Percentiles rank a stretch among this genome's conserved stretches.
These are phyloP conservation scores for Bellardia bayeri DNA, from an alignment of 2,888 invertebrate species.

Conservation along the genomic window DNA sequence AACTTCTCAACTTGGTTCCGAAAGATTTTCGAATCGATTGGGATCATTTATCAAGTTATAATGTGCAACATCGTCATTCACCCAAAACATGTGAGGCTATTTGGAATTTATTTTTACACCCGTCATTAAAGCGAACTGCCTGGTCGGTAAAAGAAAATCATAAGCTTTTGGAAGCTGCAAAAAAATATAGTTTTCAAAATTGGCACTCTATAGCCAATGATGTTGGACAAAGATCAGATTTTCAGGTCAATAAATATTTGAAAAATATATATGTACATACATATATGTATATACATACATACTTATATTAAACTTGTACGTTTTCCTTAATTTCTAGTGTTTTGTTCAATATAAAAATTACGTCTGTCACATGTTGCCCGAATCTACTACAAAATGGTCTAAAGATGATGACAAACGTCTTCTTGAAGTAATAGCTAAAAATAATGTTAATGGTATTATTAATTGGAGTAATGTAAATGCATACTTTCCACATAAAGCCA, in stretches of 20 bases:
- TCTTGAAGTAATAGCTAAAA: constrained; percentile 86
- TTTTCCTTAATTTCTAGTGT: constrained; percentile 81
- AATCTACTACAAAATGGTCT: constrained; percentile 85
- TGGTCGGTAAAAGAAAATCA: constrained; percentile 86
- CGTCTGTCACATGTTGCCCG: constrained; percentile 71
- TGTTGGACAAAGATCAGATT: constrained; percentile 87
- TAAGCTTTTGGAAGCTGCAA: constrained; percentile 82
- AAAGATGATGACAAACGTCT: constrained; percentile 89
- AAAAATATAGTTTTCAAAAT: constrained; percentile 85
- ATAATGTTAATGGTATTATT: constrained; percentile 87
- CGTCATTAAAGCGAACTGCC: constrained; percentile 86
- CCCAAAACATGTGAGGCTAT: constrained; percentile 88
- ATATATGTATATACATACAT: too few species aligned
- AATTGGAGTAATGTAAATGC: constrained; percentile 90
- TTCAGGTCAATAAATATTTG: constrained; percentile 83
- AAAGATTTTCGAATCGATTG: constrained; percentile 81
- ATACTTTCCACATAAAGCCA: constrained; percentile 87
- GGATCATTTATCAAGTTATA: constrained; percentile 79
- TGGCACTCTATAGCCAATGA: constrained; percentile 88
- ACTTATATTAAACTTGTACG: too few species aligned
- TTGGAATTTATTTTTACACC: constrained; percentile 90
- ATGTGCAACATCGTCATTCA: constrained; percentile 86
- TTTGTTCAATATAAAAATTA: constrained; percentile 88
- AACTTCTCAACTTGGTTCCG: constrained; percentile 68
- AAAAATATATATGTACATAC: too few species aligned